Conservation (phyloP, 2,888 invertebrate species). For the Noctua janthina region DNA sequence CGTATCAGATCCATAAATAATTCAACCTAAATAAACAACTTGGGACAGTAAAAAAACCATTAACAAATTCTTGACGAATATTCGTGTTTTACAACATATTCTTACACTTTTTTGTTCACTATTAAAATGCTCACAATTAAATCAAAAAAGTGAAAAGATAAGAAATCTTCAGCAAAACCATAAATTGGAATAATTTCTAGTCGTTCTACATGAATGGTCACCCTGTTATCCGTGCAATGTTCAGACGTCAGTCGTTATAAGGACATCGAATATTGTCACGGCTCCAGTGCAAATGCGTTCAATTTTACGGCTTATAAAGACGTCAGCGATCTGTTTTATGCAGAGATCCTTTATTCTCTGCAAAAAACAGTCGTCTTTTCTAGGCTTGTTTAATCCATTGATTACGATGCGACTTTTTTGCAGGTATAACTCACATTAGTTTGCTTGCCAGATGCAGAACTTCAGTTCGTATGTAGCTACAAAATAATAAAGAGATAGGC, state of each 20-base stretch:
- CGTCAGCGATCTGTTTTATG: constrained; percentile 24
- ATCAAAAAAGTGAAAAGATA: neutral
- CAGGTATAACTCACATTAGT: too few species aligned
- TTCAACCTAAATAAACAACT: neutral
- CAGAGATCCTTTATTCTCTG: neutral
- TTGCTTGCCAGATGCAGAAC: too few species aligned
- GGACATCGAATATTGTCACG: constrained; percentile 36
- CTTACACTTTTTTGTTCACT: neutral
- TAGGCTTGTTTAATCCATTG: neutral
- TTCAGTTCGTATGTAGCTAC: too few species aligned
- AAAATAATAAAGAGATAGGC: too few species aligned
- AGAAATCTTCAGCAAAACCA: neutral
- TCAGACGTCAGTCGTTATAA: constrained; percentile 29
- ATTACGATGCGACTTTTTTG: too few species aligned
- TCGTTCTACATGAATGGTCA: constrained; percentile 9
- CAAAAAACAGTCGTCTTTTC: too few species aligned
- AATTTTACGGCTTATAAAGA: constrained; percentile 17
- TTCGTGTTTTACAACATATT: neutral
- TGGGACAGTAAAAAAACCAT: neutral
- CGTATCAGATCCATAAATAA: neutral
- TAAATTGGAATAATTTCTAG: neutral
- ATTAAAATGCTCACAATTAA: neutral
- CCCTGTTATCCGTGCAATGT: constrained; percentile 26
- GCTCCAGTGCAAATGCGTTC: constrained; percentile 14
- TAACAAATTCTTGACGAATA: neutral